Evolutionary conservation across 2,113 vertebrate genomes (phyloP).

Genomic region (Dascyllus trimaculatus): DNA sequence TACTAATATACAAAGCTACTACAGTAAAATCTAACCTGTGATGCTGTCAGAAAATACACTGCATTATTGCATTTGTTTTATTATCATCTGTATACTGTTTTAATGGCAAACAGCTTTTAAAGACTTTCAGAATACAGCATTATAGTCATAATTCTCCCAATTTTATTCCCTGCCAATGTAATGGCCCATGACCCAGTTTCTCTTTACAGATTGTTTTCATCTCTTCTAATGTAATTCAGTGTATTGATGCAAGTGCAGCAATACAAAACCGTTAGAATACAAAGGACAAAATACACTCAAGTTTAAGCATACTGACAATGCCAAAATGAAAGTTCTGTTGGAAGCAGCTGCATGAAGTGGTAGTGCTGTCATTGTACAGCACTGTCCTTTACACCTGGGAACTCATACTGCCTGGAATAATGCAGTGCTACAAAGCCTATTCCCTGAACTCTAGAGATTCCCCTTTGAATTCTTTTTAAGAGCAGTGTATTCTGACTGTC

Average conservation of each 20-base stretch:
- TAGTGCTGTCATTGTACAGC: not conserved
- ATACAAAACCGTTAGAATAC: not conserved
- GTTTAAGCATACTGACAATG: too few species aligned
- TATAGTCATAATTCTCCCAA: too few species aligned
- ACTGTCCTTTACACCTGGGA: not conserved
- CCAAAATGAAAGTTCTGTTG: not conserved
- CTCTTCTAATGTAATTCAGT: not conserved
- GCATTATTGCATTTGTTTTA: too few species aligned
- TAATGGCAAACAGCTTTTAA: too few species aligned
- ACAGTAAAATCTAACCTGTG: not conserved
- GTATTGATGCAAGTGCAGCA: not conserved
- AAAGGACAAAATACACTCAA: not conserved
- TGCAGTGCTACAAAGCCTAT: not conserved
- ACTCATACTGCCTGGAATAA: not conserved
- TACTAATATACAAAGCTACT: too few species aligned
- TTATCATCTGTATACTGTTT: not conserved
- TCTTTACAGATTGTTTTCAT: constrained; percentile 1
- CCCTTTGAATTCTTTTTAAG: not conserved
- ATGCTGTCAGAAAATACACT: not conserved
- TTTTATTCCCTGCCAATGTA: too few species aligned
- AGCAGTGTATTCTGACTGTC: not conserved
- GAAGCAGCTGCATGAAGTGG: not conserved
- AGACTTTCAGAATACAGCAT: too few species aligned
- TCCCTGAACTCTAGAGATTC: not conserved
- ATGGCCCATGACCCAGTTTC: not conserved